Conservation (phyloP, 2,113 vertebrate genomes). For the Haliaeetus leucogaster region DNA sequence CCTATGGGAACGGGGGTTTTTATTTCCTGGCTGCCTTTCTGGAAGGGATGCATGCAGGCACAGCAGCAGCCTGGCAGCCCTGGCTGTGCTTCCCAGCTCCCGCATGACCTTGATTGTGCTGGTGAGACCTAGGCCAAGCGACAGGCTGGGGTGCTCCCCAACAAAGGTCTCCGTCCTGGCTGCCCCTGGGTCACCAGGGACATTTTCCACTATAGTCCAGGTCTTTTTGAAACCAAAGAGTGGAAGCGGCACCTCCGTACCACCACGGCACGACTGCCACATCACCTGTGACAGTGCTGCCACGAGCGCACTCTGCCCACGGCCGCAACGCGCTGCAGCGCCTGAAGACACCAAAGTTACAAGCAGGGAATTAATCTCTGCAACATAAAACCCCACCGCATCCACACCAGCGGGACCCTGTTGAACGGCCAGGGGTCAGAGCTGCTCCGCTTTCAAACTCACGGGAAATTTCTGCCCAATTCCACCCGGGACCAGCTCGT, state of each 20-base stretch:
- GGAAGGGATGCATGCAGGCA: not conserved
- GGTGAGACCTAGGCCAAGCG: not conserved
- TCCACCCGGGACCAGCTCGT: not conserved
- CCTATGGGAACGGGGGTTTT: accelerated
- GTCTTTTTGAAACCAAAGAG: not conserved
- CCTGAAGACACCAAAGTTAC: not conserved
- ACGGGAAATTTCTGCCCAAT: not conserved
- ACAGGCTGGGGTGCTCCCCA: not conserved
- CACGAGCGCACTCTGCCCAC: not conserved
- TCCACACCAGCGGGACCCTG: not conserved
- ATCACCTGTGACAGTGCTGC: not conserved
- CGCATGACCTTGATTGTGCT: accelerated
- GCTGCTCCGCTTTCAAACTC: not conserved
- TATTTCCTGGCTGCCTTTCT: not conserved
- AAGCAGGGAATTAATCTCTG: not conserved
- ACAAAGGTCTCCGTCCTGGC: not conserved
- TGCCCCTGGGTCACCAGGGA: not conserved
- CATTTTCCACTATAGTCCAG: not conserved
- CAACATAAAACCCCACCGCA: not conserved
- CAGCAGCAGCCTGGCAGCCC: not conserved
- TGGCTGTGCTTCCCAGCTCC: not conserved
- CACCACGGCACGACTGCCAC: accelerated
- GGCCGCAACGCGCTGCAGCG: not conserved
- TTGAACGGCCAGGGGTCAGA: not conserved
- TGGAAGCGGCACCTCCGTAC: not conserved